Conservation (phyloP, 2,888 invertebrate species). For the Mongoloraphidia duomilia region DNA sequence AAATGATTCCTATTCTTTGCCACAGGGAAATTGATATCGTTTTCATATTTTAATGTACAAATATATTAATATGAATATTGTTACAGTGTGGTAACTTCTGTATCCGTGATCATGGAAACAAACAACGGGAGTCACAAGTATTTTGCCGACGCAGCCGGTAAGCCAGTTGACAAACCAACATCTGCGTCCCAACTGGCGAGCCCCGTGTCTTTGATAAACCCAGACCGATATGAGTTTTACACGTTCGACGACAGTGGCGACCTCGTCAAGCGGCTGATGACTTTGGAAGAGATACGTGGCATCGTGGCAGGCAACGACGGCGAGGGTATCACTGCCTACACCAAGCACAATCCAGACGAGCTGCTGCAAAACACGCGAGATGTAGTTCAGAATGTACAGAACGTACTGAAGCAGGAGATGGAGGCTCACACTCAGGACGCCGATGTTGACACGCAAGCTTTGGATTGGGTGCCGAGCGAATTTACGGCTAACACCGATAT, state of each 20-base stretch:
- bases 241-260: slow-evolving; percentile 76
- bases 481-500: slow-evolving; percentile 55
- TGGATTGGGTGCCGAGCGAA: slow-evolving; percentile 54
- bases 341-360: slow-evolving; percentile 31
- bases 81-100: slow-evolving; percentile 48
- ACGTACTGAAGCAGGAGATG: slow-evolving; percentile 66
- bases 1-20: too few species aligned
- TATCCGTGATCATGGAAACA: slow-evolving; percentile 43
- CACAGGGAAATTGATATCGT: too few species aligned
- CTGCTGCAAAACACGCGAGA: slow-evolving; percentile 41
- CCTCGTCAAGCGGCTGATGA: slow-evolving; percentile 69
- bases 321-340: slow-evolving; percentile 40
- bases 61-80: slow-evolving; percentile 4
- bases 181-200: slow-evolving; percentile 54
- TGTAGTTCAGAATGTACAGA: slow-evolving; percentile 71
- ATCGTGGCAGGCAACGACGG: slow-evolving; percentile 72
- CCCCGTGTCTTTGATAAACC: slow-evolving; percentile 63
- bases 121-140: slow-evolving; percentile 43
- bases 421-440: slow-evolving; percentile 38
- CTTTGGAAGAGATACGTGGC: slow-evolving; percentile 68
- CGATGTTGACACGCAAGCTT: slow-evolving; percentile 28
- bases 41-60: too few species aligned
- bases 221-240: slow-evolving; percentile 76
- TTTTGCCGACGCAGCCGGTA: slow-evolving; percentile 53
- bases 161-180: slow-evolving; percentile 48